Base-by-base conservation (phyloP, 1,140 invertebrate genomes). In the Panagrolaimus sp. region DNA sequence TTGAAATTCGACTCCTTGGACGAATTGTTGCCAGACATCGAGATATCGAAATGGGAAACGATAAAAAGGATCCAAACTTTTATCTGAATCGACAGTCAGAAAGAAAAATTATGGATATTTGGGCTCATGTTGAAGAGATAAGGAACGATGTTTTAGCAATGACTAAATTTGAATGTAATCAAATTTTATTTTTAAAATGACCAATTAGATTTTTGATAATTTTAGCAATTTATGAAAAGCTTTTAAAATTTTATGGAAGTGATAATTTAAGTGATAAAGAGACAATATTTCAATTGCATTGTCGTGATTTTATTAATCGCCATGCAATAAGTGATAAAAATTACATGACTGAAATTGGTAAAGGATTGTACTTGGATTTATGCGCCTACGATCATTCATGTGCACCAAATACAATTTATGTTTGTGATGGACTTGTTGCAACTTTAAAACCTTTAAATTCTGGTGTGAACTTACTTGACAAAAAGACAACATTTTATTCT, bases 321-420 rank as follows among this genome's bases (percentile, higher is more conserved):
- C 80, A 82, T 62, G 81, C 81, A 8, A 81, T 81, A 47, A 78
- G 79, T 63, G 79, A 81, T 67, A 70, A 67, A 24, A 67, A 64
- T 24, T 81, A 81, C 43, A 38, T 78, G 43, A 82, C 83, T 70
- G 80, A 82, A 79, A 83, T 82, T 66, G 80, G 80, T 63, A 82
- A 82, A 62, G 80, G 80, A n/a, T 69, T 82, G 5, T 82, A 83
- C 65, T 68, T 83, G 47, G 80, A 82, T 69, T 68, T 82, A 4
- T 83, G 80, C 68, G 71, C 76, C 0, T 82, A 82, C 45, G 82
- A 81, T 68, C 80, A 82, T 67, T 75, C 72, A 28, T 82, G 80
- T 70, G 52, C 70, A 43, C 80, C 80, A 12, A 82, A 82, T 48
- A 77, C 78, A 28, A 65, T 79, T 10, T 79, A 79, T 67, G 58